Conservation (phyloP, 2,888 invertebrate species). For the Acanthococcus lagerstroemiae region DNA sequence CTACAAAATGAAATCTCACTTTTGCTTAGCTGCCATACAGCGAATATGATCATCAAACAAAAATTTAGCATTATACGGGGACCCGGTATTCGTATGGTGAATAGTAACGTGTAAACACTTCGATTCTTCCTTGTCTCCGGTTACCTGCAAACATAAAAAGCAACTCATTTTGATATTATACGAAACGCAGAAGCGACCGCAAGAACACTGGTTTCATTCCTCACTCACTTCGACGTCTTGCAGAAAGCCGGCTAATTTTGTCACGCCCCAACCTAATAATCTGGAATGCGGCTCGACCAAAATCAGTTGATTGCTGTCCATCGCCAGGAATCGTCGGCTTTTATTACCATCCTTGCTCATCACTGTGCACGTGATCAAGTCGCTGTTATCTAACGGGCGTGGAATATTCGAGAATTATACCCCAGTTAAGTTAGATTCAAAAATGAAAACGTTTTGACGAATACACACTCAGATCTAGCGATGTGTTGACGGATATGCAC, state of each 20-base stretch:
- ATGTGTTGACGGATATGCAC: slow-evolving; percentile 68
- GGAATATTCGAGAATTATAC: background rate
- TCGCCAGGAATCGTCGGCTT: slow-evolving; percentile 88
- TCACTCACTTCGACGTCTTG: slow-evolving; percentile 79
- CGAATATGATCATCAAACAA: slow-evolving; percentile 98
- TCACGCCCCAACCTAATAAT: slow-evolving; percentile 93
- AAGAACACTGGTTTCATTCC: background rate
- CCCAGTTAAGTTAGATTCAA: background rate
- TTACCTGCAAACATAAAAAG: slow-evolving; percentile 46
- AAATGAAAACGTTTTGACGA: background rate
- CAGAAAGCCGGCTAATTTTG: slow-evolving; percentile 63
- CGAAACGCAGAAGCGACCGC: background rate
- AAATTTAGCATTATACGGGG: slow-evolving; percentile 81
- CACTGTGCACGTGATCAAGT: slow-evolving; percentile 92
- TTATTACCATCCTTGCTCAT: slow-evolving; percentile 80
- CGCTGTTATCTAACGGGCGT: slow-evolving; percentile 74
- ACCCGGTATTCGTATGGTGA: slow-evolving; percentile 62
- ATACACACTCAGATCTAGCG: slow-evolving; percentile 83
- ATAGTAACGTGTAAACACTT: slow-evolving; percentile 88
- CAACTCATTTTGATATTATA: background rate
- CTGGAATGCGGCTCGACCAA: slow-evolving; percentile 94
- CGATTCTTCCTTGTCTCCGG: slow-evolving; percentile 93
- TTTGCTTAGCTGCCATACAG: slow-evolving; percentile 98
- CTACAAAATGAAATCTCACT: no score
- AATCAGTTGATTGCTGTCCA: slow-evolving; percentile 88